Percentiles rank a stretch among this genome's conserved stretches.
Conservation (phyloP, 1,140 invertebrate species). For the Formica exsecta region DNA sequence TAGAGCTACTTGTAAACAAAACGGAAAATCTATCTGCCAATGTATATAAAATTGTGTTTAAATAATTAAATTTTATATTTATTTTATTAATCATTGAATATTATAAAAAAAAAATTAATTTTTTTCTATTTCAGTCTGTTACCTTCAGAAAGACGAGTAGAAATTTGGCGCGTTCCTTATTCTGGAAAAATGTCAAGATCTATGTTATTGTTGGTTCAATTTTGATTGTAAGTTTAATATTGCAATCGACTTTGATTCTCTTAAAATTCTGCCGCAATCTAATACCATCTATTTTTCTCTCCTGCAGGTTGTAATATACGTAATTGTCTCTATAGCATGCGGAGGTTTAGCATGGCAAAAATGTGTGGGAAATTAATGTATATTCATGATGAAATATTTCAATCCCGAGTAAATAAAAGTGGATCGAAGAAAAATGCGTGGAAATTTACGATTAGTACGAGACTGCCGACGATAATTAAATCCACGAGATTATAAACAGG, state of each 20-base stretch:
- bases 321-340: conserved; percentile 95
- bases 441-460: conserved; percentile 6
- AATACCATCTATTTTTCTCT: conserved; percentile 13
- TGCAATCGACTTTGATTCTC: neutral
- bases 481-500: neutral
- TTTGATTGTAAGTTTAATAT: conserved; percentile 88
- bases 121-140: conserved; percentile 90
- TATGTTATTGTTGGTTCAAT: conserved; percentile 92
- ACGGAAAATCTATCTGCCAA: conserved; percentile 95
- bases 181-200: conserved; percentile 97
- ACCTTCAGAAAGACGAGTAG: conserved; percentile 95
- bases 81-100: conserved; percentile 25
- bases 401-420: neutral
- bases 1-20: conserved; percentile 96
- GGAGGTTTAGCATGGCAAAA: conserved; percentile 93
- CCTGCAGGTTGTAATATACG: conserved; percentile 91
- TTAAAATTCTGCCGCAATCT: neutral
- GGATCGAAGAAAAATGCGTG: neutral
- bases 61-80: conserved; percentile 1
- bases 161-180: conserved; percentile 94
- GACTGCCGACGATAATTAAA: conserved; percentile 13
- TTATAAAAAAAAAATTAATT: neutral
- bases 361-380: conserved; percentile 87
- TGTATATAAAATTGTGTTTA: conserved; percentile 88
- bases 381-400: neutral